These are phyloP conservation scores for Drosophila parthenogenetica DNA, from an alignment of 2,888 invertebrate genomes.

Conservation along the genomic window DNA sequence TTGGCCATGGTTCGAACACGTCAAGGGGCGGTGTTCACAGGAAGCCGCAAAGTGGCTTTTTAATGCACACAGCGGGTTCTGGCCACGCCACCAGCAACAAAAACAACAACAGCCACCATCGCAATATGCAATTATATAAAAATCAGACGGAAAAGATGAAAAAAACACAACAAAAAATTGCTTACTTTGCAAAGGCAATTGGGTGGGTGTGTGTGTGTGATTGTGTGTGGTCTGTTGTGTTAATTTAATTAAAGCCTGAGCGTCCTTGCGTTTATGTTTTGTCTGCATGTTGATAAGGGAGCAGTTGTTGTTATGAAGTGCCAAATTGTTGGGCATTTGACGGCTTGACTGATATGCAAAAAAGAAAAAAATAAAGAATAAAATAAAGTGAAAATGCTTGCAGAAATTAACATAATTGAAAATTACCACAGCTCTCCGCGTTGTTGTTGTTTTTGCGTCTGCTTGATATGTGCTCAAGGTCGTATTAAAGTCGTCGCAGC, in stretches of 20 bases:
- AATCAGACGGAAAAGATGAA: constrained; percentile 58
- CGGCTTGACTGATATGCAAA: constrained; percentile 23
- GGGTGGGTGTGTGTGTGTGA: constrained; percentile 22
- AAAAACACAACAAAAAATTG: constrained; percentile 48
- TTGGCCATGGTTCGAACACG: constrained; percentile 32
- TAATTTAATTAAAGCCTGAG: constrained; percentile 72
- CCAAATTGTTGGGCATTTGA: constrained; percentile 59
- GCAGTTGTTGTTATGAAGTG: constrained; percentile 57
- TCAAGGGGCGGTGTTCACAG: constrained; percentile 74
- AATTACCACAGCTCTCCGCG: constrained; percentile 16
- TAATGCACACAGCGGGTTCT: constrained; percentile 76
- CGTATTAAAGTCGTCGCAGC: constrained; percentile 45
- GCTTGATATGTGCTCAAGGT: constrained; percentile 40
- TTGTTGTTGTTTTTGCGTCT: background rate
- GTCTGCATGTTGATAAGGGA: constrained; percentile 15
- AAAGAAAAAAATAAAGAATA: background rate
- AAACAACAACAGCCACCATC: constrained; percentile 15
- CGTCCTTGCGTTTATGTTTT: constrained; percentile 17
- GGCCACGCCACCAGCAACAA: constrained; percentile 40
- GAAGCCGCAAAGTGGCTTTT: constrained; percentile 78
- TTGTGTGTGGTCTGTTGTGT: constrained; percentile 68
- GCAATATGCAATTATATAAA: constrained; percentile 72
- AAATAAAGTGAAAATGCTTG: constrained; percentile 19
- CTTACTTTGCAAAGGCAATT: constrained; percentile 62
- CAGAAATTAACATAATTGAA: constrained; percentile 53